A percentile compares a stretch with the other conserved stretches of the same genome.
phyloP scores from a whole-genome alignment of 2,113 vertebrate genomes.

The Pyxicephalus adspersus region DNA sequence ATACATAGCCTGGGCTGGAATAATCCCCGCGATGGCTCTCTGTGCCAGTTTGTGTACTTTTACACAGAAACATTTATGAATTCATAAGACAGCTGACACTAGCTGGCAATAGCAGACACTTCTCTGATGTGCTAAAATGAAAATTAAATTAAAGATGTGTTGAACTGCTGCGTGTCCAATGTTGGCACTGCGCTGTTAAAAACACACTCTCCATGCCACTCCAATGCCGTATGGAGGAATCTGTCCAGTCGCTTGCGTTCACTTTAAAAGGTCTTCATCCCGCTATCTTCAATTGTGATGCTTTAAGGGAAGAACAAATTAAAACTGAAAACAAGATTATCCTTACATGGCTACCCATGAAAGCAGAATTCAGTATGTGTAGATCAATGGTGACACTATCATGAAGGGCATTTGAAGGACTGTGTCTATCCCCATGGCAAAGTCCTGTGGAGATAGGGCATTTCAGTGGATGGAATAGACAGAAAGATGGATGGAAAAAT shows the following conservation, averaged over 20 bases:
- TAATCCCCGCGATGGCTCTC: neutral
- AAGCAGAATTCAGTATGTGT: neutral
- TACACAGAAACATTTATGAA: conserved; percentile 29
- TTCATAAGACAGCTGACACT: conserved; percentile 53
- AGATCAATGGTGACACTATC: no score
- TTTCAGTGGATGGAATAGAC: no score
- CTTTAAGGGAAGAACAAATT: neutral
- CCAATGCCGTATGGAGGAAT: conserved; percentile 1
- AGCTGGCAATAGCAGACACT: conserved; percentile 45
- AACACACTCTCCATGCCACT: conserved; percentile 10
- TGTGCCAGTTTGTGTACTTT: conserved; percentile 50
- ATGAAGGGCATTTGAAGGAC: neutral
- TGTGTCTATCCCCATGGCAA: neutral
- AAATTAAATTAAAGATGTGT: conserved; percentile 56
- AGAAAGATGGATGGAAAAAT: no score
- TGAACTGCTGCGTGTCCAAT: conserved; percentile 37
- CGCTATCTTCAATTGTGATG: conserved; percentile 1
- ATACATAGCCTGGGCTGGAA: conserved; percentile 5
- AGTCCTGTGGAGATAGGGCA: neutral
- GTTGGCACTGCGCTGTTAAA: neutral
- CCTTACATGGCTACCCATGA: neutral
- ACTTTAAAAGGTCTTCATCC: neutral
- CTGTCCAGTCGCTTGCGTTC: conserved; percentile 15
- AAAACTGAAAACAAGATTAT: neutral
- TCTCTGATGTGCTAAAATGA: conserved; percentile 48